Percentiles rank a stretch among this genome's conserved stretches.
Evolutionary conservation across 2,797 vertebrate genomes (phyloP).

Genomic region (Channa striata): DNA sequence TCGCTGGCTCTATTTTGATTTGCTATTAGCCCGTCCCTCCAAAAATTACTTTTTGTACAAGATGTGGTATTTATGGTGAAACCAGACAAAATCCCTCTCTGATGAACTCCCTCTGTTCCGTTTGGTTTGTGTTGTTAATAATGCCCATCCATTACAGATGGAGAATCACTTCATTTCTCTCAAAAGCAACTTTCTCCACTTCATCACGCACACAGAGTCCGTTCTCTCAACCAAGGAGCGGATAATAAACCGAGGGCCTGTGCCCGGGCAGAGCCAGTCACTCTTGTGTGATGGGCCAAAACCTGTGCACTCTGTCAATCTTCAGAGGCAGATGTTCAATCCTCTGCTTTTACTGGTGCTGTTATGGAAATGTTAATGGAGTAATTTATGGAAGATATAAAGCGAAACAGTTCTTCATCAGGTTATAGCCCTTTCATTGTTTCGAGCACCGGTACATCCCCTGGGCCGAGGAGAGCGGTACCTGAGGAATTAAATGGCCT

Average conservation of each 20-base stretch:
- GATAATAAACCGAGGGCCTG: conserved; percentile 52
- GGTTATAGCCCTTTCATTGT: conserved; percentile 52
- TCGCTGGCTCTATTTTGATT: conserved; percentile 13
- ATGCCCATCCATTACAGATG: conserved; percentile 37
- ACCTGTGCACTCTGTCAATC: conserved; percentile 38
- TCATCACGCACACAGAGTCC: conserved; percentile 36
- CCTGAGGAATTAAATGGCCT: conserved; percentile 80
- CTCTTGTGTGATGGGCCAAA: conserved; percentile 61
- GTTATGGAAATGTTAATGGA: conserved; percentile 77
- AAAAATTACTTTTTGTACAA: conserved; percentile 15
- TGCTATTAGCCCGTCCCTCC: conserved; percentile 1
- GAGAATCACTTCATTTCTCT: conserved; percentile 49
- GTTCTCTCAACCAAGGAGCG: conserved; percentile 41
- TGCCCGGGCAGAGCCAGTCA: conserved; percentile 10
- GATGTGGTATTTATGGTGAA: conserved; percentile 23
- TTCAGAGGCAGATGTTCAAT: conserved; percentile 68
- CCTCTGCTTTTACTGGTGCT: conserved; percentile 51
- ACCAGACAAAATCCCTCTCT: conserved; percentile 13
- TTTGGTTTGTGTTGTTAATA: conserved; percentile 53
- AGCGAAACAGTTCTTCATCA: conserved; percentile 80
- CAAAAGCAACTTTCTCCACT: conserved; percentile 23
- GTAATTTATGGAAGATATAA: conserved; percentile 83
- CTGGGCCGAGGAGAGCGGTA: conserved; percentile 54
- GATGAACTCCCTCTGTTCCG: conserved; percentile 14
- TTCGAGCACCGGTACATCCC: conserved; percentile 55